Evolutionary conservation across 2,113 vertebrate species (phyloP).

Genomic region (Recurvirostra avosetta): DNA sequence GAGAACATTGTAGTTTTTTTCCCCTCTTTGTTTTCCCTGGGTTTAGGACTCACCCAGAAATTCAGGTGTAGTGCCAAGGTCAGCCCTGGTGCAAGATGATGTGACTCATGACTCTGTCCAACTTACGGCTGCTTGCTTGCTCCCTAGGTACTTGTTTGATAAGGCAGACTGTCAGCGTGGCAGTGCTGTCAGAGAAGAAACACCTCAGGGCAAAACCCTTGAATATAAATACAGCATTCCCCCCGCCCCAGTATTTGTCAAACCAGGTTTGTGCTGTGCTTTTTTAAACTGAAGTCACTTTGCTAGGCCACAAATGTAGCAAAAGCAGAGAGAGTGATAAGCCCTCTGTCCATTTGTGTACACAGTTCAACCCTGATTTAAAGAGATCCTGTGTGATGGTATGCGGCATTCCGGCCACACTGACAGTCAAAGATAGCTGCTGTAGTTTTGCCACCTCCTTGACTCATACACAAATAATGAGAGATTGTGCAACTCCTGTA

Average conservation of each 20-base stretch:
- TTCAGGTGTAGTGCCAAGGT: conserved; percentile 40
- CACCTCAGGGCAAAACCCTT: conserved; percentile 47
- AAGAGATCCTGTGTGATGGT: background rate
- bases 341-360: background rate
- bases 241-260: background rate
- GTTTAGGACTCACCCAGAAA: background rate
- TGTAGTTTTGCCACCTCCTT: background rate
- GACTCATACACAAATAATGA: background rate
- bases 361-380: background rate
- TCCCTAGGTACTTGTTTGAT: conserved; percentile 22
- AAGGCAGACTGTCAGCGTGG: background rate
- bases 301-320: conserved; percentile 49
- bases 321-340: conserved; percentile 10
- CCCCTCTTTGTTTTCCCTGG: background rate
- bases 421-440: background rate
- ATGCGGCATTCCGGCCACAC: rapidly evolving
- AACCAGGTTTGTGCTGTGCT: background rate
- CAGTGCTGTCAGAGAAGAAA: conserved; percentile 15
- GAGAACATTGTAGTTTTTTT: background rate
- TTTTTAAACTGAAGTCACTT: conserved; percentile 53
- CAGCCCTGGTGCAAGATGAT: background rate
- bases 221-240: conserved; percentile 1
- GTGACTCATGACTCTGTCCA: background rate
- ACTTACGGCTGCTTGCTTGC: background rate
- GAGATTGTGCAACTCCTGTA: background rate